Conservation (phyloP, 2,888 invertebrate genomes). For the Atrina japonica region DNA sequence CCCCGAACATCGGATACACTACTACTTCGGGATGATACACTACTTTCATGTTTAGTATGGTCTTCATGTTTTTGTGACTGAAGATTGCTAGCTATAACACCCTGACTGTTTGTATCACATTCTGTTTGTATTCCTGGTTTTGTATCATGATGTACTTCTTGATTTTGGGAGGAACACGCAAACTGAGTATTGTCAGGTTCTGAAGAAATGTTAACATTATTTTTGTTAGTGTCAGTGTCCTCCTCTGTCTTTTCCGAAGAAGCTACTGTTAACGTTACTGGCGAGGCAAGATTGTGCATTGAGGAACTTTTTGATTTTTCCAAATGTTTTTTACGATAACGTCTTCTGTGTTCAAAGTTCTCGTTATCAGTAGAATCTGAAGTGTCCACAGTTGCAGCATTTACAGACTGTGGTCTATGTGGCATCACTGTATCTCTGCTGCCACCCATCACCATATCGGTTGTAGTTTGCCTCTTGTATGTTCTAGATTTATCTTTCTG, state of each 20-base stretch:
- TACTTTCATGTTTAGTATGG: constrained; percentile 41
- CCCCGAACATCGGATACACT: constrained; percentile 52
- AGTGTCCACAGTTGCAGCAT: constrained; percentile 50
- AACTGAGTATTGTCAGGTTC: constrained; percentile 1
- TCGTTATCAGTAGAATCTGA: constrained; percentile 76
- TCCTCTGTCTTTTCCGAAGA: not conserved
- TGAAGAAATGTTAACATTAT: too few relatives aligned
- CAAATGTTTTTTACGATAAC: constrained; percentile 63
- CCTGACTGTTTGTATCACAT: too few relatives aligned
- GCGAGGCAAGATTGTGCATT: constrained; percentile 57
- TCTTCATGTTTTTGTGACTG: not conserved
- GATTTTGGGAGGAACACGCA: too few relatives aligned
- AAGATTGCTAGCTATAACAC: not conserved
- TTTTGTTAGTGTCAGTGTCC: too few relatives aligned
- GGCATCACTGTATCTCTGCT: not conserved
- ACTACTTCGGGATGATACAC: constrained; percentile 59
- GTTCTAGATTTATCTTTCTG: constrained; percentile 23
- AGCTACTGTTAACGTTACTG: constrained; percentile 20
- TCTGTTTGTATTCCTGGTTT: not conserved
- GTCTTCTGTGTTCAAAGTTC: constrained; percentile 56
- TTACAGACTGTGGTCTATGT: constrained; percentile 43
- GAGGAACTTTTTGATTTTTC: constrained; percentile 73
- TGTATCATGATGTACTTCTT: not conserved
- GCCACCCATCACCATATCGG: constrained; percentile 7
- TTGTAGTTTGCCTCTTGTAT: constrained; percentile 10